phyloP scores from a whole-genome alignment of 1,140 invertebrate genomes.

The Idris sp. region DNA sequence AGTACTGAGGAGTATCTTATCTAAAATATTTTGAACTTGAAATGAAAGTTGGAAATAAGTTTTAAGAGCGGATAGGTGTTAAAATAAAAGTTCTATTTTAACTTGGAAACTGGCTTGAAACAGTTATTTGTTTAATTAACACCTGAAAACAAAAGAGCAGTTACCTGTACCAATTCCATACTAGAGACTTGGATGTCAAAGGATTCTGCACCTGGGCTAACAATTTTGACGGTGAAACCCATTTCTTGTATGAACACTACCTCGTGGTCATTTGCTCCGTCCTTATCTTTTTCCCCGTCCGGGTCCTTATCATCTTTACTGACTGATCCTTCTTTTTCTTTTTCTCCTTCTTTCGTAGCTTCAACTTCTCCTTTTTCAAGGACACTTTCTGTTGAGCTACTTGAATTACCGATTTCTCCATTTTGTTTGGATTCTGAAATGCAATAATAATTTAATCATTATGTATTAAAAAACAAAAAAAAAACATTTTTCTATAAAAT shows the following conservation, averaged over 20 bases:
- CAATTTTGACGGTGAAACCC: conserved; percentile 95
- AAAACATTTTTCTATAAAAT: no score
- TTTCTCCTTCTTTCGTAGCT: conserved; percentile 78
- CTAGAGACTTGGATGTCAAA: conserved; percentile 97
- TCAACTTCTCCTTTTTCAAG: conserved; percentile 80
- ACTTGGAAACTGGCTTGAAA: no score
- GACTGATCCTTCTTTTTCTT: conserved; percentile 71
- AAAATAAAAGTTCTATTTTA: no score
- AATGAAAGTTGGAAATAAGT: no score
- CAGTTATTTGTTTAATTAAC: no score
- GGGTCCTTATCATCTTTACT: conserved; percentile 69
- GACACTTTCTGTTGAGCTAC: conserved; percentile 69
- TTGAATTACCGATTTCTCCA: conserved; percentile 64
- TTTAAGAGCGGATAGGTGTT: no score
- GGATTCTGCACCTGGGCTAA: conserved; percentile 91
- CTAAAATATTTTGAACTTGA: no score
- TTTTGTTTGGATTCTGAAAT: conserved; percentile 68
- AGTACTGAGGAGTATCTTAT: no score
- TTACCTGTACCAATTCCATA: conserved; percentile 95
- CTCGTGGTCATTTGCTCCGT: conserved; percentile 81
- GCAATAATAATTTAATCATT: conserved; percentile 4
- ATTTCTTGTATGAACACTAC: conserved; percentile 95
- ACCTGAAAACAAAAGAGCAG: not conserved
- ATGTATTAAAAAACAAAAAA: no score
- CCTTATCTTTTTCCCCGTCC: conserved; percentile 18